Base-by-base conservation (phyloP, 2,797 vertebrate genomes). In the Rostrhamus sociabilis region DNA sequence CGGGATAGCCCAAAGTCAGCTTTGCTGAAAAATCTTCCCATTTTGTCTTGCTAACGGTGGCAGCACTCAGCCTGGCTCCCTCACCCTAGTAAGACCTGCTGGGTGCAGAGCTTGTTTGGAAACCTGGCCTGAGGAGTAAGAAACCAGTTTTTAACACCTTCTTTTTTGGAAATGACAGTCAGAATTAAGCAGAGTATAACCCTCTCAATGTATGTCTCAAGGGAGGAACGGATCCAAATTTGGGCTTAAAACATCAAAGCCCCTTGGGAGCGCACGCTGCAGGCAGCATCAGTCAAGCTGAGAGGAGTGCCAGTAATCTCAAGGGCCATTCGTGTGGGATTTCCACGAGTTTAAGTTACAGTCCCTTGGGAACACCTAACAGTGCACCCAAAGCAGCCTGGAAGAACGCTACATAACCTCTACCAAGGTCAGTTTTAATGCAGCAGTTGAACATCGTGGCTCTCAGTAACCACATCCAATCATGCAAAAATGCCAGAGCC, bases 361-460 rank as follows among this genome's bases (percentile, higher is more conserved):
- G 21, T 36, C 27, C 63, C 40, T 42, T 2, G 1, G 32, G 38
- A 74, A 50, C 48, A 50, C 8, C 8, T 1, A 42, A 4, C 11
- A 60, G 17, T 8, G 22, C 23, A 62, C 62, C 55, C 59, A 71
- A 73, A 76, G 15, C 36, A 63, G 59, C 26, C 43, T 7, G 9
- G 13, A 76, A 36, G 69, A 68, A 59, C 1, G 7, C 79, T 73
- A 7, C 45, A 13, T 23, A 64, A 7, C 29, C 27, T 66, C 58
- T 78, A 14, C 25, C 27, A 43, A 77, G 77, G 62, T 34, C 85
- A 68, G 68, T 43, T 76, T 64, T 4, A 11, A 45, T 29, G 38
- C 58, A 81, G 31, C 18, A 79, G 32, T 9, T 16, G 31, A 43
- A 66, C 0, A 0, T 53, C 1, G 0, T 48, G 60, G 17, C 21